Evolutionary conservation across 2,797 vertebrate genomes (phyloP).

Genomic region (Sarcophilus harrisii): DNA sequence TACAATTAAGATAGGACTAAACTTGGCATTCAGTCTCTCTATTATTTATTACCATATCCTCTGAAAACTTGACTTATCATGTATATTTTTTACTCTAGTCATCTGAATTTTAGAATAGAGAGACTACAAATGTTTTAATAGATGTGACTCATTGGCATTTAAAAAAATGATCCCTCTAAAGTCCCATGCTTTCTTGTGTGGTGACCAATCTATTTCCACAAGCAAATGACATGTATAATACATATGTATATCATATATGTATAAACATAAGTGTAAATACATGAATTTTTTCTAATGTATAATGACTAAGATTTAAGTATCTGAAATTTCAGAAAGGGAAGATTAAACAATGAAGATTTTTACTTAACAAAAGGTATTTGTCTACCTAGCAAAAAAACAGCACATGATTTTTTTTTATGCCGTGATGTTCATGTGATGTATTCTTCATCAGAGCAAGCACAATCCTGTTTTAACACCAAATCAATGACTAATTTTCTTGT

Average conservation of each 20-base stretch:
- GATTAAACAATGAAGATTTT: background rate
- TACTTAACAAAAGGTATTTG: slow-evolving; percentile 60
- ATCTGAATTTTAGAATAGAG: slow-evolving; percentile 5
- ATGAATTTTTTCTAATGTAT: slow-evolving; percentile 36
- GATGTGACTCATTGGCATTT: background rate
- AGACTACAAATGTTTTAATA: slow-evolving; percentile 63
- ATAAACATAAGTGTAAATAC: background rate
- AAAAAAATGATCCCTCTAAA: background rate
- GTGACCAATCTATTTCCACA: background rate
- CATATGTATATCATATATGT: slow-evolving; percentile 11
- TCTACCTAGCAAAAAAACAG: slow-evolving; percentile 21
- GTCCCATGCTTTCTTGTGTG: background rate
- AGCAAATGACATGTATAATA: background rate
- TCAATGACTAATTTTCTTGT: slow-evolving; percentile 79
- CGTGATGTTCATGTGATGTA: slow-evolving; percentile 43
- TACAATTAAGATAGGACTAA: background rate
- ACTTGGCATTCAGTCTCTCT: background rate
- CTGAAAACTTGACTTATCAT: slow-evolving; percentile 56
- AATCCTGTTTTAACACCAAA: slow-evolving; percentile 76
- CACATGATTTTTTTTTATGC: slow-evolving; percentile 23
- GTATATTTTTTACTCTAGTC: background rate
- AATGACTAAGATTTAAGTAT: slow-evolving; percentile 62
- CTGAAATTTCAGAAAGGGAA: slow-evolving; percentile 67
- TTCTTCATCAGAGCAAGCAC: slow-evolving; percentile 67
- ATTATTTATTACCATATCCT: slow-evolving; percentile 20